Percentiles rank a stretch among this genome's conserved stretches.
phyloP scores from a whole-genome alignment of 1,140 invertebrate genomes.

The Wiebesia pumilae region DNA sequence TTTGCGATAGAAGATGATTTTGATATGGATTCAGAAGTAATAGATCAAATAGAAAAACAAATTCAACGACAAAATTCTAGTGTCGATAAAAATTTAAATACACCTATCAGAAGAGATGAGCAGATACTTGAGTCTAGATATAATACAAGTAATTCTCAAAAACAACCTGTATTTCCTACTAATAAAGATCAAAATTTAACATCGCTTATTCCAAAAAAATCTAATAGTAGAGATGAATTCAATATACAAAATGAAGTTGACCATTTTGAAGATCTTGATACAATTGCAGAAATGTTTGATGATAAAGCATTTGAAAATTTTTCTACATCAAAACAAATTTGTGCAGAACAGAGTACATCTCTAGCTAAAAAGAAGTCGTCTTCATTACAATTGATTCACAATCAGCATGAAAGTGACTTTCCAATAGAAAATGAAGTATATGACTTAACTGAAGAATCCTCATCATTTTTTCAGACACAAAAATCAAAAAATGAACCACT shows the following conservation, averaged over 20 bases:
- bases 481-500: conserved; percentile 20
- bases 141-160: conserved; percentile 7
- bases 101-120: neutral
- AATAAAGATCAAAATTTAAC: conserved; percentile 9
- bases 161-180: neutral
- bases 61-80: conserved; percentile 34
- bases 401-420: conserved; percentile 34
- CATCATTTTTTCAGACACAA: neutral
- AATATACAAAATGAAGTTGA: conserved; percentile 14
- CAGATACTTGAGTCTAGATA: neutral
- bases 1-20: conserved; percentile 63
- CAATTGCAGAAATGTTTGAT: conserved; percentile 55
- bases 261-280: conserved; percentile 53
- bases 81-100: neutral
- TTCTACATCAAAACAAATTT: conserved; percentile 8
- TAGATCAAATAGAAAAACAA: conserved; percentile 57
- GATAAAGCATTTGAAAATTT: conserved; percentile 37
- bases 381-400: conserved; percentile 11
- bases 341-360: neutral
- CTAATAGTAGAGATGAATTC: neutral
- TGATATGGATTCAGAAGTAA: conserved; percentile 60
- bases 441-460: conserved; percentile 35
- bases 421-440: conserved; percentile 47
- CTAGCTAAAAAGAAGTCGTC: neutral
- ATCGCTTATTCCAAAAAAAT: neutral